phyloP scores from a whole-genome alignment of 1,140 invertebrate genomes.

The Caenorhabditis remanei region DNA sequence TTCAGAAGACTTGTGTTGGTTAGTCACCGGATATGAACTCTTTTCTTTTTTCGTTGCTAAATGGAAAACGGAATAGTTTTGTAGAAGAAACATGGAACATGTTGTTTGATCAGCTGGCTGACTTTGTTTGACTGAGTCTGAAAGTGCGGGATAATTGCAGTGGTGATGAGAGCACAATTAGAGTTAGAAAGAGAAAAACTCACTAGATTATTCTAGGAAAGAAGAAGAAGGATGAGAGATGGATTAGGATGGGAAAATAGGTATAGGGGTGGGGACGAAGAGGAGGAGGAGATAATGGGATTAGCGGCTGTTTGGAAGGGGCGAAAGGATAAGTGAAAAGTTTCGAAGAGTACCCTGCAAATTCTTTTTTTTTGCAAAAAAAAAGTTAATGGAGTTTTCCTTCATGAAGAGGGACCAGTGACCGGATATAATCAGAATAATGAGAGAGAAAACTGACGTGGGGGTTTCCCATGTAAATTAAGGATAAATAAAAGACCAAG shows the following conservation, averaged over 20 bases:
- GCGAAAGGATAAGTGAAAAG: conserved; percentile 38
- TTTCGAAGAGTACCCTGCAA: not conserved
- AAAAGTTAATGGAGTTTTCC: not conserved
- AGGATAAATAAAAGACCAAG: not conserved
- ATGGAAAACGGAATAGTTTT: conserved; percentile 9
- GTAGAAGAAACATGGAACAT: conserved; percentile 40
- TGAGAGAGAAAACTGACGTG: conserved; percentile 29
- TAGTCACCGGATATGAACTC: conserved; percentile 11
- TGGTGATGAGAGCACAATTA: conserved; percentile 52
- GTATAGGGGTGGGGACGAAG: not conserved
- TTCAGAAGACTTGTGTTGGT: conserved; percentile 14
- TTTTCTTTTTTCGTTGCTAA: conserved; percentile 35
- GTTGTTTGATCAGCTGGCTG: conserved; percentile 45
- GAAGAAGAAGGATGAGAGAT: conserved; percentile 29
- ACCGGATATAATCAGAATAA: conserved; percentile 37
- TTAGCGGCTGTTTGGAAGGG: conserved; percentile 10
- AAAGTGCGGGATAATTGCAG: conserved; percentile 43
- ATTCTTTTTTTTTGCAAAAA: not conserved
- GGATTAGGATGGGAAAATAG: conserved; percentile 48
- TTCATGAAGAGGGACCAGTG: not conserved
- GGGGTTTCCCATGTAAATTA: conserved; percentile 22
- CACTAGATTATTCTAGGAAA: conserved; percentile 30
- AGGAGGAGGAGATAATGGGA: conserved; percentile 38
- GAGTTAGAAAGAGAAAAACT: not conserved
- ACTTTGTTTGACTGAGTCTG: conserved; percentile 34